Evolutionary conservation across 2,113 vertebrate genomes (phyloP), one percentile per base, ranked within the genome.

Genomic region (Monopterus albus): DNA sequence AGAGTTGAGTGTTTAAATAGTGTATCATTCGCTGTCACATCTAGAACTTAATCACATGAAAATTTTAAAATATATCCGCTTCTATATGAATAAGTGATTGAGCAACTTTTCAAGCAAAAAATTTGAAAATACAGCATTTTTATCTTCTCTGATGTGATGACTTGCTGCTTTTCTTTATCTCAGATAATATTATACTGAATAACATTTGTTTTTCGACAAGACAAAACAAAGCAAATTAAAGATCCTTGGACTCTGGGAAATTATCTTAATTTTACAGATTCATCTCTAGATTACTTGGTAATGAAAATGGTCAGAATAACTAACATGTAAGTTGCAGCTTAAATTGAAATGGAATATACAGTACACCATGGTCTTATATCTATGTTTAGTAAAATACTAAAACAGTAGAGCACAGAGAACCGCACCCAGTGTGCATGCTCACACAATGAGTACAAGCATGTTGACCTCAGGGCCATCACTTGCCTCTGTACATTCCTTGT

Each of bases 401-500:
- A 29, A 15, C 1, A 12, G n/a, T 20, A 8, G 4, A 23, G 4
- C 26, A 33, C n/a, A 47, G 42, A 53, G 18, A 35, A 3, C 2
- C 8, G 35, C 25, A 51, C 17, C 17, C 12, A 10, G 28, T 21
- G 14, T 12, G 2, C 11, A 21, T 8, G 20, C 33, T 31, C 46
- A 31, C n/a, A 61, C 55, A 40, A 4, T 43, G 18, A 45, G 38
- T 45, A 6, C 6, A 17, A 18, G 29, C 43, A 20, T 18, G 4
- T 1, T n/a, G 6, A 39, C 38, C 17, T 46, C 5, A n/a, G n/a
- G 21, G 56, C 40, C 11, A 18, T n/a, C 38, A 42, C 92, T 93
- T 68, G 94, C 98, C 96, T 99, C 98, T 0, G 98, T 99, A 83
- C 97, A 99, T 64, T 99, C 98, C 69, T 94, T 96, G 87, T 96